Conservation (phyloP, 2,797 vertebrate species). For the Smutsia temminckii region DNA sequence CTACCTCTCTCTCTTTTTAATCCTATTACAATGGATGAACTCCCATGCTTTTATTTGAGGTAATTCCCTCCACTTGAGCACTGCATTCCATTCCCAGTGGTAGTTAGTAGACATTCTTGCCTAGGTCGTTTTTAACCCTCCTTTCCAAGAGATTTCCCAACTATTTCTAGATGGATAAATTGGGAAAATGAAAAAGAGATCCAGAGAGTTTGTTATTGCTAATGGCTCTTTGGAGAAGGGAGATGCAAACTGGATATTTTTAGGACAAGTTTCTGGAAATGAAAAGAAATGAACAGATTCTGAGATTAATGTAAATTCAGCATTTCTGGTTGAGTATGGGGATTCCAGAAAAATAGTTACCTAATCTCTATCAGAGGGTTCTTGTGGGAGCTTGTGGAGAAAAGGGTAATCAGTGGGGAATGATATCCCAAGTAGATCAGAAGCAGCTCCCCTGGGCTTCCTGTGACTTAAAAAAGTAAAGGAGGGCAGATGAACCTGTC, state of each 20-base stretch:
- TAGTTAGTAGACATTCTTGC: not conserved
- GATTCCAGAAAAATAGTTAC: not conserved
- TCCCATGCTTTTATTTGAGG: not conserved
- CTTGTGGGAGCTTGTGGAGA: not conserved
- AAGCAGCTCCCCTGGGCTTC: not conserved
- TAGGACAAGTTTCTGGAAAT: not conserved
- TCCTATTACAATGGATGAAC: not conserved
- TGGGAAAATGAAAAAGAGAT: not conserved
- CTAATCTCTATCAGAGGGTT: not conserved
- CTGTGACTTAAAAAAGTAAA: not conserved
- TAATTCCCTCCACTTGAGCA: not conserved
- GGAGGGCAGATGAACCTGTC: not conserved
- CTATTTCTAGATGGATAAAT: not conserved
- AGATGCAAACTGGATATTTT: not conserved
- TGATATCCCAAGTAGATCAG: not conserved
- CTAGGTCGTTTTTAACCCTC: not conserved
- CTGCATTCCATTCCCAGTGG: not conserved
- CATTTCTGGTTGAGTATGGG: not conserved
- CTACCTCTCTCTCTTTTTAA: not conserved
- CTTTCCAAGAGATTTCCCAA: not conserved
- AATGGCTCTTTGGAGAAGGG: not conserved
- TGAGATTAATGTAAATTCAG: not conserved
- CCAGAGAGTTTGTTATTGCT: not conserved
- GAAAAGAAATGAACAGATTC: not conserved
- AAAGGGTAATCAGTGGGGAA: not conserved